A percentile compares a stretch with the other conserved stretches of the same genome.
phyloP scores from a whole-genome alignment of 2,113 vertebrate genomes.

The Regulus satrapa region DNA sequence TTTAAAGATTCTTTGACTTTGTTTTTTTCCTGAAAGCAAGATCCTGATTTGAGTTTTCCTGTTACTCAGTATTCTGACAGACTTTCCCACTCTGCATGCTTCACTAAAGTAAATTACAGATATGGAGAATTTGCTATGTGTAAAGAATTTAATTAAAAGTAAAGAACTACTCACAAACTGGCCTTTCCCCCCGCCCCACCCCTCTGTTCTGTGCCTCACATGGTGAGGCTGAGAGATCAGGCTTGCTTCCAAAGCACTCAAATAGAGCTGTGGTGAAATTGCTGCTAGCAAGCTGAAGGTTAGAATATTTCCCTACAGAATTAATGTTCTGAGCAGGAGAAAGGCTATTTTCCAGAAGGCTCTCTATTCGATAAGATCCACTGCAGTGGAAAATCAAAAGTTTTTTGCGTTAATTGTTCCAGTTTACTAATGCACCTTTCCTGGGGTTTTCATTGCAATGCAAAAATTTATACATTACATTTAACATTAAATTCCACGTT shows the following conservation, averaged over 20 bases:
- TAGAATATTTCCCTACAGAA: not conserved
- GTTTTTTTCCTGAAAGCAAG: not conserved
- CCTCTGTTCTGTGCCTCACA: not conserved
- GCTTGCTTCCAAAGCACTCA: not conserved
- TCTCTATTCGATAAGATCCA: not conserved
- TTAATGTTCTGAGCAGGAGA: not conserved
- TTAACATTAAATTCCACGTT: not conserved
- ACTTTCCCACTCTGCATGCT: not conserved
- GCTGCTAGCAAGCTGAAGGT: not conserved
- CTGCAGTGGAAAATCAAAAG: not conserved
- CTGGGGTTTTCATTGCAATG: not conserved
- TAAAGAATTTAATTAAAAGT: not conserved
- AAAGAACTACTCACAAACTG: not conserved
- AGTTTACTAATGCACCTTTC: not conserved
- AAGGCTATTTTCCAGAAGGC: not conserved
- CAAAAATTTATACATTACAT: not conserved
- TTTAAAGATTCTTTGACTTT: not conserved
- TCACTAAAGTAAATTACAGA: not conserved
- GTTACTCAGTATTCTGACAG: not conserved
- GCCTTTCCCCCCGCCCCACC: accelerated
- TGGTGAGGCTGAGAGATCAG: not conserved
- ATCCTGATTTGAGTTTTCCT: not conserved
- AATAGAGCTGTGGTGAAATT: not conserved
- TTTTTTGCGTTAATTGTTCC: not conserved
- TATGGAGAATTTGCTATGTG: not conserved